These are phyloP conservation scores for Phymorhynchus buccinoides DNA, from an alignment of 1,140 invertebrate species.

Conservation along the genomic window DNA sequence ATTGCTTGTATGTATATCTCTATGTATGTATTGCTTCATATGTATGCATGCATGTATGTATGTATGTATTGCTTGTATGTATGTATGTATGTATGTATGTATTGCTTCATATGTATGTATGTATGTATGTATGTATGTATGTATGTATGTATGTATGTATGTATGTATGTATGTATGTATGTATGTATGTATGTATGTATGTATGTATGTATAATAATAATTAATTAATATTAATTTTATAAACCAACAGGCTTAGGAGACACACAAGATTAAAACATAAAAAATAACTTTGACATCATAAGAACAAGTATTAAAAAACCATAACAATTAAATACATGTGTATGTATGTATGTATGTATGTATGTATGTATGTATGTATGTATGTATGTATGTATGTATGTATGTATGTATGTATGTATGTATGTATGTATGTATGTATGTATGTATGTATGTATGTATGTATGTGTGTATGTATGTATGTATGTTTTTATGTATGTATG, in stretches of 20 bases:
- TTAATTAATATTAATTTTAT: too few relatives aligned
- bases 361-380: too few relatives aligned
- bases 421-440: too few relatives aligned
- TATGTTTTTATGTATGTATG: neutral
- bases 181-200: neutral
- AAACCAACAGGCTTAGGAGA: too few relatives aligned
- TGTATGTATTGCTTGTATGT: neutral
- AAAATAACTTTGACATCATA: too few relatives aligned
- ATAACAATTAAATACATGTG: too few relatives aligned
- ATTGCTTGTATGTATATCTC: neutral
- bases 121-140: neutral
- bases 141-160: conserved; percentile 15
- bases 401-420: too few relatives aligned
- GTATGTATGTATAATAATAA: neutral
- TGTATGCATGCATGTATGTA: neutral
- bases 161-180: conserved; percentile 10
- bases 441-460: neutral
- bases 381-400: too few relatives aligned
- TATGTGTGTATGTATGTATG: neutral
- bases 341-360: conserved; percentile 7
- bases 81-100: conserved; percentile 1
- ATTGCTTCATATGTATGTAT: neutral
- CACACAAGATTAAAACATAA: too few relatives aligned
- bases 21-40: neutral
- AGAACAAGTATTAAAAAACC: too few relatives aligned